phyloP scores from a whole-genome alignment of 2,113 vertebrate species.

The Psittacula cyanocephala region DNA sequence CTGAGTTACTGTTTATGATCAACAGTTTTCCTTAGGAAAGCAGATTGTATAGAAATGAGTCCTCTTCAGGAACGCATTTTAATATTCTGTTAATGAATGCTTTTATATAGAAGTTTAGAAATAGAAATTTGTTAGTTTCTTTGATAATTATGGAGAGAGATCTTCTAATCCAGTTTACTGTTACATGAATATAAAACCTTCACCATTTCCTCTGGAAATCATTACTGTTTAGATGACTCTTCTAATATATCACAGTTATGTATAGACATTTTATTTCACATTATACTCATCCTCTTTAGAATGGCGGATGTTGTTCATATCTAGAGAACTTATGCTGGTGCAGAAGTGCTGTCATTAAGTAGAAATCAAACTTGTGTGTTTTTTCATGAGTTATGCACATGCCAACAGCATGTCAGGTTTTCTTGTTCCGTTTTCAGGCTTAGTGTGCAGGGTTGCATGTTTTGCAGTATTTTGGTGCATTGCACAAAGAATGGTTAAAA shows the following conservation, averaged over 20 bases:
- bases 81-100: background rate
- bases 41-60: background rate
- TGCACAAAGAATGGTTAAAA: background rate
- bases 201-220: background rate
- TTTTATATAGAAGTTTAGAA: background rate
- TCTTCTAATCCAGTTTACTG: slow-evolving; percentile 17
- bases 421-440: background rate
- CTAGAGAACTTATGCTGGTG: background rate
- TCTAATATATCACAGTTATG: background rate
- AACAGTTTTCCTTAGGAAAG: background rate
- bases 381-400: background rate
- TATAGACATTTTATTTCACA: background rate
- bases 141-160: slow-evolving; percentile 18
- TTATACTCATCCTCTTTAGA: background rate
- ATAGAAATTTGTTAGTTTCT: slow-evolving; percentile 29
- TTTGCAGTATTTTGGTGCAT: background rate
- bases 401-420: background rate
- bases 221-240: background rate
- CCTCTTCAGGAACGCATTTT: background rate
- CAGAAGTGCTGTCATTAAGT: background rate
- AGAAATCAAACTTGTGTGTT: background rate
- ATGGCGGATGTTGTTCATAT: background rate
- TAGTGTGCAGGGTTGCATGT: background rate
- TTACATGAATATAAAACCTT: background rate
- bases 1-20: background rate